These are phyloP conservation scores for Enhydra lutris DNA, from an alignment of 2,113 vertebrate species.

Conservation along the genomic window DNA sequence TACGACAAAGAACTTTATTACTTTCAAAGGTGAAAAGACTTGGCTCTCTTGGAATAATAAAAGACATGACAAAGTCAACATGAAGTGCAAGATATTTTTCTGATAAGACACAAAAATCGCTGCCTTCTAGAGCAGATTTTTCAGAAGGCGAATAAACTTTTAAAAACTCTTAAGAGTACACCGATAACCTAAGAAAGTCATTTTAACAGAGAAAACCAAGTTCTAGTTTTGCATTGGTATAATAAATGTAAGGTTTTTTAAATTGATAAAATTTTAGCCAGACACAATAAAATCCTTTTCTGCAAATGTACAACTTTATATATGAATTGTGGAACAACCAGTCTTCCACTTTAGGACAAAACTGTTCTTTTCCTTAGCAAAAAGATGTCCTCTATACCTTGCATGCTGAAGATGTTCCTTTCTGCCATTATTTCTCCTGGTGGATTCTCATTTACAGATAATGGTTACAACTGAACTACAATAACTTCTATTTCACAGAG, in stretches of 20 bases:
- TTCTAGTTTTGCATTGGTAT: neutral
- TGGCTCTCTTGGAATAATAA: neutral
- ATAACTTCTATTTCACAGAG: neutral
- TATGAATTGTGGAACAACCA: neutral
- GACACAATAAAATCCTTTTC: neutral
- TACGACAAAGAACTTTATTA: neutral
- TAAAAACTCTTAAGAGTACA: neutral
- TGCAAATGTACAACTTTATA: neutral
- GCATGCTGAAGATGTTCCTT: neutral
- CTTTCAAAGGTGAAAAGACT: neutral
- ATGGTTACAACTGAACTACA: neutral
- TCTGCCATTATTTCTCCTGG: neutral
- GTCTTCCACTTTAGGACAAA: neutral
- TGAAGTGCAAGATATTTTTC: neutral
- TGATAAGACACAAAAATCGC: neutral
- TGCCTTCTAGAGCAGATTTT: neutral
- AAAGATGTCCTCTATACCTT: neutral
- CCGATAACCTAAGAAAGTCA: neutral
- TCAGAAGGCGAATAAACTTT: neutral
- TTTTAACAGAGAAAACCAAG: neutral
- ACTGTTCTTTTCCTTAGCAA: neutral
- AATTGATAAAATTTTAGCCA: neutral
- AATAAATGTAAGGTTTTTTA: neutral
- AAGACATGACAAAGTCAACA: neutral
- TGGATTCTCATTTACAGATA: neutral